These are phyloP conservation scores for Cyprinodon brontotheroides DNA, from an alignment of 2,113 vertebrate genomes.

Conservation along the genomic window DNA sequence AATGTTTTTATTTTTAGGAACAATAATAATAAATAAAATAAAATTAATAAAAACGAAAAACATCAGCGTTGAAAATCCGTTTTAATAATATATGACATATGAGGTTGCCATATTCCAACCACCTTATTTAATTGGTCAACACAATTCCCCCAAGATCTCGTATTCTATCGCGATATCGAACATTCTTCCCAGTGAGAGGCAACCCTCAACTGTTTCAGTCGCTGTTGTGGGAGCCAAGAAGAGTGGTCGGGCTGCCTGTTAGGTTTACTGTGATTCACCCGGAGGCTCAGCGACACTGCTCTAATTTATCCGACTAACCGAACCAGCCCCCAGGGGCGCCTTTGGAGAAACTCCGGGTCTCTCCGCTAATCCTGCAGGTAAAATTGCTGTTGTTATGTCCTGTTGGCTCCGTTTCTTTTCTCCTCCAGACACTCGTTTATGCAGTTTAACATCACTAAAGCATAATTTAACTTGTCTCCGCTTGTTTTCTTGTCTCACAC, in stretches of 20 bases:
- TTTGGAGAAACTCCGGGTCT: not conserved
- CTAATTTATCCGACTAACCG: constrained; percentile 25
- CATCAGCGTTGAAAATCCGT: not conserved
- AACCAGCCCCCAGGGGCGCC: not conserved
- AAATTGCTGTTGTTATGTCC: constrained; percentile 43
- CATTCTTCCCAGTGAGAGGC: constrained; percentile 43
- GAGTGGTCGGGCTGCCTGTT: not conserved
- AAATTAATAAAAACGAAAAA: not conserved
- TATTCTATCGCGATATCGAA: constrained; percentile 66
- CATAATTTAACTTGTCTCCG: constrained; percentile 31
- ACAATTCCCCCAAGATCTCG: constrained; percentile 24
- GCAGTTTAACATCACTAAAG: constrained; percentile 46
- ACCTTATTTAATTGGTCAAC: constrained; percentile 57
- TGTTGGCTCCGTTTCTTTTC: constrained; percentile 11
- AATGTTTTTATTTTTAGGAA: too few species aligned
- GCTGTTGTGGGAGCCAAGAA: constrained; percentile 57
- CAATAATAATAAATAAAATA: too few species aligned
- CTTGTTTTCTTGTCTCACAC: not conserved
- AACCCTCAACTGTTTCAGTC: constrained; percentile 47
- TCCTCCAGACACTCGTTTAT: constrained; percentile 48
- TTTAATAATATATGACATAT: not conserved
- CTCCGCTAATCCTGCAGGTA: constrained; percentile 54
- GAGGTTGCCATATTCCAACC: not conserved
- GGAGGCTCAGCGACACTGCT: constrained; percentile 20
- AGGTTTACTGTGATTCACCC: constrained; percentile 6